Base-by-base conservation (phyloP, 64 coral and sea anemone genomes). In the Cladopsammia gracilis region DNA sequence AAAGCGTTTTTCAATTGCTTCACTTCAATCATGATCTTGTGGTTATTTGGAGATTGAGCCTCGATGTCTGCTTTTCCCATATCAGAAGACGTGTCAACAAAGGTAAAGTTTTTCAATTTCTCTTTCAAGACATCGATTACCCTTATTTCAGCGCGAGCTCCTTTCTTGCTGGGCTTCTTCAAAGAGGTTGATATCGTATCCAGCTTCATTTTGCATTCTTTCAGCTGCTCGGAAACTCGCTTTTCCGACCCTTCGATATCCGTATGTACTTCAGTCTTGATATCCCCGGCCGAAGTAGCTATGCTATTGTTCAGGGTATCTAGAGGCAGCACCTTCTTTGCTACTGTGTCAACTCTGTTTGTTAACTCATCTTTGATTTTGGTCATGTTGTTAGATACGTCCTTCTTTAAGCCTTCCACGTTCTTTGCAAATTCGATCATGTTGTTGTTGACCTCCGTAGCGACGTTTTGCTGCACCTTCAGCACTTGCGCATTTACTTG, bases 21-120 rank as follows among this genome's bases (percentile, higher is more conserved):
- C 20, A 90, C 61, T 23, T 90, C 88, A 14, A 90, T 79, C 48
- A 78, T 51, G 24, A 90, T 68, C 18, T 45, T 62, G 48, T 90
- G 70, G 19, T n/a, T 61, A 48, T 90, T 44, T 48, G 59, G 47
- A 20, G 75, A 68, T 18, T 76, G 23, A 51, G 51, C 88, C 42
- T 22, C 24, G 18, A 90, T 56, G 47, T 90, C 88, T 69, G 59
- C 88, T 42, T 68, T 66, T 5, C 48, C 84, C 6, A 1, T n/a
- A 25, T 56, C 14, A 7, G 22, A 12, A 10, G n/a, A 12, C 1
- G 45, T 43, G 61, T 79, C 3, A 2, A 4, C 0, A 11, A 79
- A 34, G 59, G 88, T 70, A n/a, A 79, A 90, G 61, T 20, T 75
- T 20, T 12, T 2, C 58, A 88, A 34, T 7, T 62, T n/a, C 12